These are phyloP conservation scores for Iphiclides podalirius DNA, from an alignment of 2,888 invertebrate genomes.

Conservation along the genomic window DNA sequence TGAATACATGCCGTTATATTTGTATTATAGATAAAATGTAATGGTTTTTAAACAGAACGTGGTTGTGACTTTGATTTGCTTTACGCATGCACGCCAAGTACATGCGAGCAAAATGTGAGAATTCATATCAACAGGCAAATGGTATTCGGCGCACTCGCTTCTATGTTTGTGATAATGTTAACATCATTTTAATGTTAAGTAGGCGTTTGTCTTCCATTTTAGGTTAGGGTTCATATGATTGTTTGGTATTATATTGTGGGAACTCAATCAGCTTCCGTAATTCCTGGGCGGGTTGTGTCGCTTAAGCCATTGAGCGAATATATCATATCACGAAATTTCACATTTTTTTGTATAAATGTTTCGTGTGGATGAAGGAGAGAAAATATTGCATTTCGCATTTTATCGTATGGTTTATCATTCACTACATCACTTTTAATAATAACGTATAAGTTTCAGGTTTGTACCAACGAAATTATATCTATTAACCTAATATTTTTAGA, in stretches of 20 bases:
- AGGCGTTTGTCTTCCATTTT: slow-evolving; percentile 20
- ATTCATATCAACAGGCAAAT: slow-evolving; percentile 10
- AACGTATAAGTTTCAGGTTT: not conserved
- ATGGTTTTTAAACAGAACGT: not conserved
- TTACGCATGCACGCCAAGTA: not conserved
- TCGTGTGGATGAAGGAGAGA: too few relatives aligned
- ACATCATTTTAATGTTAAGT: slow-evolving; percentile 15
- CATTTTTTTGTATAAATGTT: too few relatives aligned
- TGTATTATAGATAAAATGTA: too few relatives aligned
- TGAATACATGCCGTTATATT: too few relatives aligned
- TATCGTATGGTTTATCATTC: too few relatives aligned
- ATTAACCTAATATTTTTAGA: slow-evolving; percentile 1
- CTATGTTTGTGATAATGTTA: slow-evolving; percentile 10
- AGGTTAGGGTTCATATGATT: slow-evolving; percentile 16
- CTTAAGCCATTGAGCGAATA: slow-evolving; percentile 9
- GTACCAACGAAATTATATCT: not conserved
- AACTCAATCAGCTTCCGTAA: too few relatives aligned
- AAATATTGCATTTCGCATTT: too few relatives aligned
- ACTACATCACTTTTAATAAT: too few relatives aligned
- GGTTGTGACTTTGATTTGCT: slow-evolving; percentile 21
- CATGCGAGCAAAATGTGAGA: slow-evolving; percentile 4
- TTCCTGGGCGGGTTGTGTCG: slow-evolving; percentile 17
- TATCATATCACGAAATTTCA: slow-evolving; percentile 26
- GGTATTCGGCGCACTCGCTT: slow-evolving; percentile 6
- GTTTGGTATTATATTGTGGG: not conserved